phyloP scores from a whole-genome alignment of 2,888 invertebrate genomes.

The Erebia aethiops region DNA sequence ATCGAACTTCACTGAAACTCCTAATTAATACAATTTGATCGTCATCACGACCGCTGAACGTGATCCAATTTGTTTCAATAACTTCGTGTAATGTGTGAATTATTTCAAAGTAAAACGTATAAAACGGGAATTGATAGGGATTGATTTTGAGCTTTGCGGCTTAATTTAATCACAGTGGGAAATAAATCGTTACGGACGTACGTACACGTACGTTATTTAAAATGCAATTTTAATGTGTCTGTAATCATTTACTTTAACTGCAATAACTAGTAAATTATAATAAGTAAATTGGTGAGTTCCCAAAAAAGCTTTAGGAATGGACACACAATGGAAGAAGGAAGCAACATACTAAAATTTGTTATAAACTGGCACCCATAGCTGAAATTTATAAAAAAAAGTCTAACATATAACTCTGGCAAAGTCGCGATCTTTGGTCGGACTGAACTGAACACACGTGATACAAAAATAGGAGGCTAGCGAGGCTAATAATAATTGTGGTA shows the following conservation, averaged over 20 bases:
- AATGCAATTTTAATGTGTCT: constrained; percentile 11
- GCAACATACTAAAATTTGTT: no score
- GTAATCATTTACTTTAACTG: constrained; percentile 5
- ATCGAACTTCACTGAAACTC: constrained; percentile 59
- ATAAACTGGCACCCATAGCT: no score
- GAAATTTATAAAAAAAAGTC: no score
- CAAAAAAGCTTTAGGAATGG: no score
- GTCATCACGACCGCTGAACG: constrained; percentile 58
- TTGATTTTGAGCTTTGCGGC: constrained; percentile 16
- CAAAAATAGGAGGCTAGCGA: not conserved
- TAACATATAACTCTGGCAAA: not conserved
- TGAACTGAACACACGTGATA: not conserved
- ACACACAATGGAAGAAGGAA: not conserved
- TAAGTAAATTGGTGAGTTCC: no score
- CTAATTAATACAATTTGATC: constrained; percentile 79
- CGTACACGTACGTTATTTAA: not conserved
- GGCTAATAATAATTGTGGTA: constrained; percentile 9
- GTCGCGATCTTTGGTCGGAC: not conserved
- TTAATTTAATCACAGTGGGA: constrained; percentile 15
- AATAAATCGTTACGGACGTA: constrained; percentile 4
- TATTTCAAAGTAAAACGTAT: constrained; percentile 15
- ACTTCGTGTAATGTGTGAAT: constrained; percentile 19
- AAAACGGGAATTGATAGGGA: constrained; percentile 16
- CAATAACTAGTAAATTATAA: no score
- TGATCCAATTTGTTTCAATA: constrained; percentile 18